phyloP scores from a whole-genome alignment of 2,888 invertebrate species.

The Cepaea hortensis region DNA sequence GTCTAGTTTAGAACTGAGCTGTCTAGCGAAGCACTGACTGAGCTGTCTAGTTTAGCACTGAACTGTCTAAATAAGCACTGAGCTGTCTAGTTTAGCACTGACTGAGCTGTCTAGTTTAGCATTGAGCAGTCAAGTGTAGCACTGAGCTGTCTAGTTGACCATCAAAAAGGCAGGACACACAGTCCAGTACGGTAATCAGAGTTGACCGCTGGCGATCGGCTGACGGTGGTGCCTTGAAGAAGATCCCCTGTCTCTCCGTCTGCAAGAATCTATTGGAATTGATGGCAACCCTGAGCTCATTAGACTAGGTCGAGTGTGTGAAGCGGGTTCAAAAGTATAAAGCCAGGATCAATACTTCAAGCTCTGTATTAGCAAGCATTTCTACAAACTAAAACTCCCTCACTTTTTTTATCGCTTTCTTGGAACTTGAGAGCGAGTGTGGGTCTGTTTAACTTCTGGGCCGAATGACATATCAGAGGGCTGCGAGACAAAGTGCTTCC shows the following conservation, averaged over 20 bases:
- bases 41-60: no score
- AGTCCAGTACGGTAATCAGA: neutral
- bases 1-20: no score
- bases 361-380: neutral
- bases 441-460: neutral
- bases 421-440: neutral
- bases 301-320: neutral
- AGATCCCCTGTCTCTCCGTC: neutral
- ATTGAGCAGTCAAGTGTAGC: neutral
- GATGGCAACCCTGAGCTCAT: neutral
- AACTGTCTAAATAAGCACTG: no score
- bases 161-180: neutral
- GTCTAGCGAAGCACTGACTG: no score
- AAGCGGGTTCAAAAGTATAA: neutral
- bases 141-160: neutral
- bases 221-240: neutral
- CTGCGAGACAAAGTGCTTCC: neutral
- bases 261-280: neutral
- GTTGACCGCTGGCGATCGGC: neutral
- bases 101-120: neutral
- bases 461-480: neutral
- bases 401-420: neutral
- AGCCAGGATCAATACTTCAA: neutral
- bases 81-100: no score
- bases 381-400: neutral